Conservation (phyloP, 2,888 invertebrate species). For the Lydus trimaculatus region DNA sequence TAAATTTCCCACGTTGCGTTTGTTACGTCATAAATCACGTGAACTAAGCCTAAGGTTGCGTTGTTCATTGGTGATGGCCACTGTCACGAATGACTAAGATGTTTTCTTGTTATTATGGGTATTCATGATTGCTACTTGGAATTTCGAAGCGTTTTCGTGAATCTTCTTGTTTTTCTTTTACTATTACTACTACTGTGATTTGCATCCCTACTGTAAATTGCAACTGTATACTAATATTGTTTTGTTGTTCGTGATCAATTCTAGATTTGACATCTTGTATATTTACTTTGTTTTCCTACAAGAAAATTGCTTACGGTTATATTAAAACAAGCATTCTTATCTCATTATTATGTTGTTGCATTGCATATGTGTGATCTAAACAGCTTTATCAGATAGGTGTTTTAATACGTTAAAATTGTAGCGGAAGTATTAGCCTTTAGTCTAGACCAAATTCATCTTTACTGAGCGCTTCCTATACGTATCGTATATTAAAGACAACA, state of each 20-base stretch:
- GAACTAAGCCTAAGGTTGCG: conserved; percentile 31
- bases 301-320: not conserved
- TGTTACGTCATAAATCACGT: conserved; percentile 26
- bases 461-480: not conserved
- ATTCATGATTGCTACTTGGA: conserved; percentile 41
- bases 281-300: not conserved
- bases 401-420: not conserved
- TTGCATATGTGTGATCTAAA: not conserved
- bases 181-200: conserved; percentile 20
- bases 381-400: not conserved
- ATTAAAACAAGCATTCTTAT: not conserved
- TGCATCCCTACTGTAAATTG: conserved; percentile 26
- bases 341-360: not conserved
- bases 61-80: conserved; percentile 36
- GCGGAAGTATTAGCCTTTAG: conserved; percentile 1
- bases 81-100: conserved; percentile 42
- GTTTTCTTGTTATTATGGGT: conserved; percentile 38
- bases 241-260: not conserved
- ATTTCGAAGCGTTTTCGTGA: conserved; percentile 39
- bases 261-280: not conserved
- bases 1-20: conserved; percentile 28
- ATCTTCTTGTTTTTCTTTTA: conserved; percentile 31
- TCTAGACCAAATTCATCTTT: not conserved
- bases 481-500: not conserved
- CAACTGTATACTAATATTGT: not conserved